Base-by-base conservation (phyloP, 2,888 invertebrate species). In the Rhyacophila evoluta region DNA sequence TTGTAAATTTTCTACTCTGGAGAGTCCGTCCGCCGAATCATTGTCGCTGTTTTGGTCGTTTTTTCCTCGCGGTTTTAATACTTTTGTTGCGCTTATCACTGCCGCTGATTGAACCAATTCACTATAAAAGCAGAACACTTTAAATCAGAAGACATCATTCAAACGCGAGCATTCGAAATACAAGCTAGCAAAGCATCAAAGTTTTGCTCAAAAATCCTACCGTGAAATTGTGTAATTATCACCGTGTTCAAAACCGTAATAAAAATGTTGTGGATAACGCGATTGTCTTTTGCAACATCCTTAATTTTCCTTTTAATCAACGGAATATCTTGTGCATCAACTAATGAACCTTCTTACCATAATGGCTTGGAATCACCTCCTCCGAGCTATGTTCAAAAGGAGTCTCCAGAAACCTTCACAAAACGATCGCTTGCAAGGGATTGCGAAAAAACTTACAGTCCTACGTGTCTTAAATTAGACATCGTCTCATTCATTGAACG, bases 391-490 rank as follows among this genome's bases (percentile, higher is more conserved):
- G 27, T 19, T n/a, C 38, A 19, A n/a, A 39, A 55, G n/a, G 72
- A 81, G 68, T 67, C 33, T 29, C 77, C 77, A 25, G 82, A 82
- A 69, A 73, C 69, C 11, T 82, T 80, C 80, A 81, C 81, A n/a
- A 81, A 82, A 76, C 85, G 86, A 79, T 85, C 87, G 3, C 84
- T 89, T 38, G 85, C 88, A 10, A 84, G 86, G 70, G 91, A 91
- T 81, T 94, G 94, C 85, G 88, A 88, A 39, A 89, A 88, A 27
- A 87, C 88, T 0, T 92, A 93, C 84, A 94, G 93, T 85, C 89
- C 93, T 27, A 94, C 94, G 85, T 96, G 96, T 84, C 87, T 95
- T 39, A 96, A 95, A 85, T 88, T 95, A 81, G 95, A 95, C 84
- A 92, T 94, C 69, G 91, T 95, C 1, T 93, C 94, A 2, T 92